A percentile compares a stretch with the other conserved stretches of the same genome.
These are phyloP conservation scores for Puntigrus tetrazona DNA, from an alignment of 2,113 vertebrate species.

Conservation along the genomic window DNA sequence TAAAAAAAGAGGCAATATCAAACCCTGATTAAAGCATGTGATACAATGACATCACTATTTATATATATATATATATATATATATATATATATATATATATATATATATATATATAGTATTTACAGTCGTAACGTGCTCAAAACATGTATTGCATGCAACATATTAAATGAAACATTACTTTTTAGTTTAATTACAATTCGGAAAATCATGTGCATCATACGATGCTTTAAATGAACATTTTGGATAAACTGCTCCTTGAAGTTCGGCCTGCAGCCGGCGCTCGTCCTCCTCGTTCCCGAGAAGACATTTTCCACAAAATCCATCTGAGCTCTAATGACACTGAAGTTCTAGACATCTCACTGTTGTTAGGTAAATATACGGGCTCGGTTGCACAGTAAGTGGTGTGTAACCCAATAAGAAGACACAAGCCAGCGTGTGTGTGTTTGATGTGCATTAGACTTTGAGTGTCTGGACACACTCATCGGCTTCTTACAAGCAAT, in stretches of 20 bases:
- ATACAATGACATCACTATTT: no score
- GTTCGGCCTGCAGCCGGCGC: not conserved
- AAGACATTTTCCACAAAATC: conserved; percentile 71
- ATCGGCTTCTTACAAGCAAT: conserved; percentile 61
- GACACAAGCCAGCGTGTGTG: conserved; percentile 66
- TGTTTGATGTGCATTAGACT: conserved; percentile 78
- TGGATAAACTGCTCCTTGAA: not conserved
- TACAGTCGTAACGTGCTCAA: no score
- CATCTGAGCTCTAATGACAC: conserved; percentile 72
- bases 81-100: no score
- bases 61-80: no score
- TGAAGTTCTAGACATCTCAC: conserved; percentile 75
- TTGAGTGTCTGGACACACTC: conserved; percentile 50
- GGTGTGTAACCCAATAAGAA: conserved; percentile 76
- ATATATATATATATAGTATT: no score
- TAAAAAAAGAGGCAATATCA: not conserved
- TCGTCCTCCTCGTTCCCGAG: conserved; percentile 42
- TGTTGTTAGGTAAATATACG: conserved; percentile 78
- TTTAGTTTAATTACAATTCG: not conserved
- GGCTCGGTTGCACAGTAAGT: conserved; percentile 69
- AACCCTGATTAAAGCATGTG: not conserved
- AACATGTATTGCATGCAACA: no score
- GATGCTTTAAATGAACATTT: not conserved
- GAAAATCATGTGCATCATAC: not conserved
- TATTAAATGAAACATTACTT: no score